Conservation (phyloP, 2,888 invertebrate genomes). For the Eupithecia dodoneata region DNA sequence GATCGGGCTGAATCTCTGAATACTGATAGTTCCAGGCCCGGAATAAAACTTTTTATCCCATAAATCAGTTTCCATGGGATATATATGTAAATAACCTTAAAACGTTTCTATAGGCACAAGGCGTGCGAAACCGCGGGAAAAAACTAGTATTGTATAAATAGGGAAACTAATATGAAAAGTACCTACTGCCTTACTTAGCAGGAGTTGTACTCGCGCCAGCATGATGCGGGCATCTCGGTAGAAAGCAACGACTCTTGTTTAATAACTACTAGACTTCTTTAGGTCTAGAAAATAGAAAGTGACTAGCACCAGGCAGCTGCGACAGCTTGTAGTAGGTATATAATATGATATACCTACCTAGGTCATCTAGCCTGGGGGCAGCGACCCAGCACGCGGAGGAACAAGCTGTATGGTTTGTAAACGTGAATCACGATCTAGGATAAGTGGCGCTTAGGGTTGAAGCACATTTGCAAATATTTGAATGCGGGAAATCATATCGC, state of each 20-base stretch:
- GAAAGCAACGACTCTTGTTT: slow-evolving; percentile 42
- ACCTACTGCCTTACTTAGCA: not conserved
- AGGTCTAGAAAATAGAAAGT: slow-evolving; percentile 41
- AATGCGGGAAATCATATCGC: not conserved
- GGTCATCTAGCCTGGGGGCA: too few relatives aligned
- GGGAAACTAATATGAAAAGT: not conserved
- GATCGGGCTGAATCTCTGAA: too few relatives aligned
- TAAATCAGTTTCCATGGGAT: too few relatives aligned
- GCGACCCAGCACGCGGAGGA: too few relatives aligned
- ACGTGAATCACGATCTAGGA: not conserved
- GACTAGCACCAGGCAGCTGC: not conserved
- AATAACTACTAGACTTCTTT: slow-evolving; percentile 26
- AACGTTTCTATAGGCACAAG: too few relatives aligned
- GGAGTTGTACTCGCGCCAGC: not conserved
- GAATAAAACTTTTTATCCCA: too few relatives aligned
- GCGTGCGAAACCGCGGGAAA: too few relatives aligned
- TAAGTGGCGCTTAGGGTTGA: too few relatives aligned
- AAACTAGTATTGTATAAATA: not conserved
- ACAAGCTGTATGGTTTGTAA: not conserved
- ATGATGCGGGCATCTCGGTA: slow-evolving; percentile 14
- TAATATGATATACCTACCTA: too few relatives aligned
- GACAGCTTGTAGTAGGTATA: not conserved
- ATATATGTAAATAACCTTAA: too few relatives aligned
- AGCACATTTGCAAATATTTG: not conserved
- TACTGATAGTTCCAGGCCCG: too few relatives aligned